These are phyloP conservation scores for Magallana gigas DNA, from an alignment of 1,140 invertebrate species.

Conservation along the genomic window DNA sequence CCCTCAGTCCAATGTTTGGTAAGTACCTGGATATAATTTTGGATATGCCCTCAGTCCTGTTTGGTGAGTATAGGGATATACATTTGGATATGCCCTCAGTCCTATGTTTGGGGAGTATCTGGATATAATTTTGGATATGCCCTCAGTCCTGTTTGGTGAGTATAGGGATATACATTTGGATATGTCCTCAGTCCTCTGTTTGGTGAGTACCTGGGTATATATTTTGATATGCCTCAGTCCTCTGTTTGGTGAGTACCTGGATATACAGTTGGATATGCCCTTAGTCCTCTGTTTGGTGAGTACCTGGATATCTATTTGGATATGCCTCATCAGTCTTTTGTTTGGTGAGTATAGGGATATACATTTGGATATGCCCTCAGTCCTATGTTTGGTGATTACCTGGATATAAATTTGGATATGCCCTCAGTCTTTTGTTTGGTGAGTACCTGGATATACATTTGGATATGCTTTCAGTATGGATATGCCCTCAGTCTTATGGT, in stretches of 20 bases:
- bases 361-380: too few relatives aligned
- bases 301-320: neutral
- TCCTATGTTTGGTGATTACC: too few relatives aligned
- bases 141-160: neutral
- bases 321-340: neutral
- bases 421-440: neutral
- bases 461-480: conserved; percentile 92
- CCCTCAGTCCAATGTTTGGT: conserved; percentile 81
- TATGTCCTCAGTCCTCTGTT: conserved; percentile 79
- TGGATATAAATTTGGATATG: too few relatives aligned
- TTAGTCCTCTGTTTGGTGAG: conserved; percentile 82
- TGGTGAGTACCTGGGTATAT: conserved; percentile 76
- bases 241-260: conserved; percentile 73
- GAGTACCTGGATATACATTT: conserved; percentile 77
- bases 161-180: conserved; percentile 36
- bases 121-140: neutral
- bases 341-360: conserved; percentile 66
- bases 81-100: conserved; percentile 40
- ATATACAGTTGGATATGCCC: conserved; percentile 40
- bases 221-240: conserved; percentile 67
- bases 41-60: neutral
- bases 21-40: conserved; percentile 44
- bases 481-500: neutral
- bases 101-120: conserved; percentile 82
- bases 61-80: neutral